A percentile compares a stretch with the other conserved stretches of the same genome.
Conservation (phyloP, 2,113 vertebrate species). For the Hyperopisus bebe region DNA sequence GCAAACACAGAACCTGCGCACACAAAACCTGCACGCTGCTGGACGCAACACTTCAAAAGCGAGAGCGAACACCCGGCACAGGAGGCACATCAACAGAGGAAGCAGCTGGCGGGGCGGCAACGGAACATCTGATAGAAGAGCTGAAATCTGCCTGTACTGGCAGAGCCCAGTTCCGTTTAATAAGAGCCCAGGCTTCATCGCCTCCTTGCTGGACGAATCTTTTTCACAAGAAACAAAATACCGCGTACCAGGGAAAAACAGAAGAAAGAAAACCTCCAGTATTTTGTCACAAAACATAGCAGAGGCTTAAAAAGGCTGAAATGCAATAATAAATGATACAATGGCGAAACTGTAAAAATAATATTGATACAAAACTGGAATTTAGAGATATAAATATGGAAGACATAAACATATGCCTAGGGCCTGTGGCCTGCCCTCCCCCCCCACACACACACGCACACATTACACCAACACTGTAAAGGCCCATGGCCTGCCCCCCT, state of each 20-base stretch:
- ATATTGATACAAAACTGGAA: neutral
- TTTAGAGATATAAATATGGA: neutral
- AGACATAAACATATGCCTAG: neutral
- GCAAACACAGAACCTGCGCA: neutral
- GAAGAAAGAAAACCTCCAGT: neutral
- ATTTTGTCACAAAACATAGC: conserved; percentile 2
- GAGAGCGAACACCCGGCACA: neutral
- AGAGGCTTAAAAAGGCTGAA: neutral
- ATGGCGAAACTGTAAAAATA: neutral
- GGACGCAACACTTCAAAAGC: neutral
- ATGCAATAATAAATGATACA: conserved; percentile 1
- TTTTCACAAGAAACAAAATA: neutral
- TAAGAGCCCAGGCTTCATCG: neutral
- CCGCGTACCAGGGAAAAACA: neutral
- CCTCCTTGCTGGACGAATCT: neutral
- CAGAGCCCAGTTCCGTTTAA: neutral
- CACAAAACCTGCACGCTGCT: neutral
- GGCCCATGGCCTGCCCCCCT: neutral
- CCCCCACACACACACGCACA: neutral
- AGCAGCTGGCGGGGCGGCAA: neutral
- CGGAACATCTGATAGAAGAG: neutral
- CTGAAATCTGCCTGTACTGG: neutral
- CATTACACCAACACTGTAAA: too few relatives aligned
- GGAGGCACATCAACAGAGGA: neutral
- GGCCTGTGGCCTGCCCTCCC: neutral